Evolutionary conservation across 53 echinoderm and acorn worm species (phyloP).

Genomic region (Echinarachnius parma): DNA sequence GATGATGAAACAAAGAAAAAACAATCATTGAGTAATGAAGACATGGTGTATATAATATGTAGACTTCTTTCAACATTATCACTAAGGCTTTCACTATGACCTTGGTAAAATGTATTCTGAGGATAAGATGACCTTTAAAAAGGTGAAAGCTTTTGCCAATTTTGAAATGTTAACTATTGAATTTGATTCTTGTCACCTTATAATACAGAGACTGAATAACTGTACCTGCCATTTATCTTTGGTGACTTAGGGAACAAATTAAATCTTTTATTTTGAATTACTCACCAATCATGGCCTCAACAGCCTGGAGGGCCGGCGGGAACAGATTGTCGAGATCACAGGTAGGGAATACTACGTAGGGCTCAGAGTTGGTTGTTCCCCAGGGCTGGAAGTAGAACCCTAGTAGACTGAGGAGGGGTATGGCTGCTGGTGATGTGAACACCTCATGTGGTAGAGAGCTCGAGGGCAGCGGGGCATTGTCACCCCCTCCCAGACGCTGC

Average conservation of each 20-base stretch:
- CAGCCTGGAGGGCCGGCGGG: conserved; percentile 65
- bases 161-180: no score
- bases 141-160: no score
- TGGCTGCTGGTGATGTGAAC: conserved; percentile 35
- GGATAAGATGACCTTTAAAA: no score
- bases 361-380: conserved; percentile 45
- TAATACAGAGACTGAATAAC: no score
- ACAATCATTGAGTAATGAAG: background rate
- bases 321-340: conserved; percentile 75
- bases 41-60: no score
- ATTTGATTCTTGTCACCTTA: no score
- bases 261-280: no score
- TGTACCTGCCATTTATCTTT: no score
- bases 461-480: conserved; percentile 13
- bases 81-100: no score
- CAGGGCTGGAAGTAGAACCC: conserved; percentile 86
- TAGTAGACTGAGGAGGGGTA: conserved; percentile 61
- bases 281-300: conserved; percentile 68
- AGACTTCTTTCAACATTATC: no score
- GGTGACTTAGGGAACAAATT: no score
- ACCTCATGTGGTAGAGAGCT: conserved; percentile 29
- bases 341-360: conserved; percentile 76
- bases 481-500: conserved; percentile 1
- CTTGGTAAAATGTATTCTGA: no score
- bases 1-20: background rate